A percentile compares a stretch with the other conserved stretches of the same genome.
These are phyloP conservation scores for Lapara coniferarum DNA, from an alignment of 2,888 invertebrate species.

Conservation along the genomic window DNA sequence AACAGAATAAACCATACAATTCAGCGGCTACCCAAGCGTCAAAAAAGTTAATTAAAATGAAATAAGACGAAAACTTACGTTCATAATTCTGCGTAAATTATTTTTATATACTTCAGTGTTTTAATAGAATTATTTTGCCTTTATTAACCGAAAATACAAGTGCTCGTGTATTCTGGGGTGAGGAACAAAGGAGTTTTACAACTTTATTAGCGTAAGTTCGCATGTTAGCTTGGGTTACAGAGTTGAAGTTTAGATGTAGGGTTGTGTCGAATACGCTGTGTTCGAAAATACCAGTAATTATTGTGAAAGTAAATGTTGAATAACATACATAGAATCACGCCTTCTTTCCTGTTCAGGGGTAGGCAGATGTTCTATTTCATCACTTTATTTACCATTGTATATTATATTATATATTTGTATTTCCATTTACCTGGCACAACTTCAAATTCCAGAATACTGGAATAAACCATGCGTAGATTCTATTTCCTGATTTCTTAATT, in stretches of 20 bases:
- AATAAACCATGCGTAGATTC: too few relatives aligned
- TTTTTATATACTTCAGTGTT: constrained; percentile 17
- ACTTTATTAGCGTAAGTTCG: constrained; percentile 6
- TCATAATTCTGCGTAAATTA: constrained; percentile 21
- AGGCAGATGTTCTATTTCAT: too few relatives aligned
- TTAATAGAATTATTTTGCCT: constrained; percentile 17
- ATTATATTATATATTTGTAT: too few relatives aligned
- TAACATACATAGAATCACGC: too few relatives aligned
- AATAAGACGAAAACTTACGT: constrained; percentile 24
- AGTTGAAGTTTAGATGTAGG: constrained; percentile 5
- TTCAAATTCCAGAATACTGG: too few relatives aligned
- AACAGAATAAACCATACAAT: constrained; percentile 23
- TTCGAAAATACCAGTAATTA: too few relatives aligned
- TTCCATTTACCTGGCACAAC: too few relatives aligned
- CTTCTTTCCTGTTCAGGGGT: too few relatives aligned
- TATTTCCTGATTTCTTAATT: too few relatives aligned
- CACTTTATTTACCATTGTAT: too few relatives aligned
- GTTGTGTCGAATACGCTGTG: not conserved
- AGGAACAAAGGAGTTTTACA: constrained; percentile 7
- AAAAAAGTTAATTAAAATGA: constrained; percentile 28
- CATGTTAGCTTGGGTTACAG: constrained; percentile 5
- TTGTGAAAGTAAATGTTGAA: too few relatives aligned
- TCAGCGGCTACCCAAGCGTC: constrained; percentile 23
- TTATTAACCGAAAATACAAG: constrained; percentile 12
- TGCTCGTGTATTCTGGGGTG: constrained; percentile 7